Conservation (phyloP, 2,113 vertebrate species). For the Phyllopteryx taeniolatus region DNA sequence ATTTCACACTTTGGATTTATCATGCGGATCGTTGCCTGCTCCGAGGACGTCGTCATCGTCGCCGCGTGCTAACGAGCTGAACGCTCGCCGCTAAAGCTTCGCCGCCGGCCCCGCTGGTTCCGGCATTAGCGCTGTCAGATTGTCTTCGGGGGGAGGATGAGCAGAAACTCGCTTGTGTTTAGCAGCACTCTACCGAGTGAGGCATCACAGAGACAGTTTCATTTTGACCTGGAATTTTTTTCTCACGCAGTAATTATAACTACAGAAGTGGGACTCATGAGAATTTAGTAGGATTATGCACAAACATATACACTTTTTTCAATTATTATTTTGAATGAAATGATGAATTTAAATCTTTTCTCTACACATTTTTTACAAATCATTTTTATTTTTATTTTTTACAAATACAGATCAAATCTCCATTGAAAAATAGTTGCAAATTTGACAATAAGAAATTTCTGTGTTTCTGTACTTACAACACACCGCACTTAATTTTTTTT, state of each 20-base stretch:
- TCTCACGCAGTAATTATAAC: background rate
- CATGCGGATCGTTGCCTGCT: slow-evolving; percentile 53
- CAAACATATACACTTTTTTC: too few relatives aligned
- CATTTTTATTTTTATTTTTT: too few relatives aligned
- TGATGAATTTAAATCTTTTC: too few relatives aligned
- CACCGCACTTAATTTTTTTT: too few relatives aligned
- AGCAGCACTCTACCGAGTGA: slow-evolving; percentile 43
- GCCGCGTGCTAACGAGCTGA: slow-evolving; percentile 56
- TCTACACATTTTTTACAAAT: too few relatives aligned
- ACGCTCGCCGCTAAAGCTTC: slow-evolving; percentile 56
- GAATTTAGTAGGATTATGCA: too few relatives aligned
- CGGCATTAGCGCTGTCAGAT: slow-evolving; percentile 69
- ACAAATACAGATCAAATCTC: too few relatives aligned
- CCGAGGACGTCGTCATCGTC: slow-evolving; percentile 46
- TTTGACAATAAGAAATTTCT: too few relatives aligned
- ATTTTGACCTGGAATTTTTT: slow-evolving; percentile 36
- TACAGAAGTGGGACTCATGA: too few relatives aligned
- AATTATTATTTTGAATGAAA: too few relatives aligned
- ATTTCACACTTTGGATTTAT: slow-evolving; percentile 60
- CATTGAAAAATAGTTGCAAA: too few relatives aligned
- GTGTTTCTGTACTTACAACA: too few relatives aligned
- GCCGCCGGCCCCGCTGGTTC: slow-evolving; percentile 53
- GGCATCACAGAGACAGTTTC: slow-evolving; percentile 53
- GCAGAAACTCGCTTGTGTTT: background rate
- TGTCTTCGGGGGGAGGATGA: background rate